Evolutionary conservation across 2,888 invertebrate species (phyloP).

Genomic region (Heliothis peltigera): DNA sequence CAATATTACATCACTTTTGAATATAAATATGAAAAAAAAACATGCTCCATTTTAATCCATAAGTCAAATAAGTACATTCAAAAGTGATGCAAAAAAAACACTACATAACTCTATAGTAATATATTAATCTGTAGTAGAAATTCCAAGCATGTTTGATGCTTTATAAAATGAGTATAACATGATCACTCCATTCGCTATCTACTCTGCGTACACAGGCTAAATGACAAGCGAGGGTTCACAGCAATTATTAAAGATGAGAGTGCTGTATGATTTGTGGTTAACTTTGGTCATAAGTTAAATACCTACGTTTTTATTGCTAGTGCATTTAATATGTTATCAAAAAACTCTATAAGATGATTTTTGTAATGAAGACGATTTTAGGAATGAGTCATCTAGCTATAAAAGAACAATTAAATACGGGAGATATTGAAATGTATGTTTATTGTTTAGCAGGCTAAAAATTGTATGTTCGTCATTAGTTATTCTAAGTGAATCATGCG

Average conservation of each 20-base stretch:
- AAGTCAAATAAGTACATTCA: not conserved
- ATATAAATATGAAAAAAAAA: not conserved
- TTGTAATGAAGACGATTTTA: no score
- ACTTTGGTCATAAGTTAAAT: conserved; percentile 12
- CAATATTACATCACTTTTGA: not conserved
- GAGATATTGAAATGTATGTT: no score
- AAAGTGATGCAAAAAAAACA: not conserved
- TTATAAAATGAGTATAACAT: conserved; percentile 6
- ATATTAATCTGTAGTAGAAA: not conserved
- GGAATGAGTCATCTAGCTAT: no score
- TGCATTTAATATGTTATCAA: conserved; percentile 19
- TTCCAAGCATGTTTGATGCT: not conserved
- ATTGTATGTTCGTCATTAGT: no score
- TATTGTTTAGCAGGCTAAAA: no score
- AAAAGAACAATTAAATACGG: no score
- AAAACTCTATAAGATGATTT: no score
- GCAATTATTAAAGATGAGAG: conserved; percentile 44
- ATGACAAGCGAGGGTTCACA: conserved; percentile 52
- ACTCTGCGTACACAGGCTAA: conserved; percentile 40
- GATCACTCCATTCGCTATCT: conserved; percentile 41
- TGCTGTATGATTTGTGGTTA: conserved; percentile 39
- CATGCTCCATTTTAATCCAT: no score
- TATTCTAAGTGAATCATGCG: no score
- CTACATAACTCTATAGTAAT: no score
- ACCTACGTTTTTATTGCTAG: conserved; percentile 10